Percentiles rank a stretch among this genome's conserved stretches.
These are phyloP conservation scores for Nemotelus pantherinus DNA, from an alignment of 2,888 invertebrate genomes.

Conservation along the genomic window DNA sequence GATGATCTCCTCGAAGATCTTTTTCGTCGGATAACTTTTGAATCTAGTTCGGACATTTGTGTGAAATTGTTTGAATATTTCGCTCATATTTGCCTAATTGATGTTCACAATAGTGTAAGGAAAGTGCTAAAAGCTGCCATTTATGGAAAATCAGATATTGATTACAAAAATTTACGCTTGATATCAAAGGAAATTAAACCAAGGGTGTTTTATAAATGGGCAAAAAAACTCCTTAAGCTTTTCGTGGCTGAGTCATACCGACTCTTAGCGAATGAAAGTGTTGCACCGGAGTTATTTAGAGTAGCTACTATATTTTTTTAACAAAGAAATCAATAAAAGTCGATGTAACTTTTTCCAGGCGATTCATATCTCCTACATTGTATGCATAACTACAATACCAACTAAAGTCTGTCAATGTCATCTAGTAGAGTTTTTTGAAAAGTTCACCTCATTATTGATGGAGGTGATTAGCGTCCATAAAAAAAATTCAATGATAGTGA, in stretches of 20 bases:
- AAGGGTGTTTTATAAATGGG: slow-evolving; percentile 59
- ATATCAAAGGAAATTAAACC: neutral
- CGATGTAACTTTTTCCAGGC: slow-evolving; percentile 37
- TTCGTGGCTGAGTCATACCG: slow-evolving; percentile 59
- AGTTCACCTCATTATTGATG: slow-evolving; percentile 58
- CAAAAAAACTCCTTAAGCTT: slow-evolving; percentile 58
- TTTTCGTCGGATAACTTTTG: slow-evolving; percentile 57
- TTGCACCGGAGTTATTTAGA: slow-evolving; percentile 35
- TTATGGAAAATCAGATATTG: slow-evolving; percentile 49
- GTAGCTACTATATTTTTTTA: slow-evolving; percentile 10
- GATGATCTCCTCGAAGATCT: slow-evolving; percentile 61
- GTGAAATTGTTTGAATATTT: slow-evolving; percentile 57
- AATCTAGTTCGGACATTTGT: slow-evolving; percentile 54
- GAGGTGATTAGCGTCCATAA: slow-evolving; percentile 50
- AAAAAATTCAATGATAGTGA: neutral
- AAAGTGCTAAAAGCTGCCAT: slow-evolving; percentile 53
- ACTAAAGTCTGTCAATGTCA: slow-evolving; percentile 56
- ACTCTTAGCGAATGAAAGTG: slow-evolving; percentile 54
- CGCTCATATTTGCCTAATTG: slow-evolving; percentile 56
- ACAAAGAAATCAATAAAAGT: neutral
- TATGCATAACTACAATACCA: slow-evolving; percentile 57
- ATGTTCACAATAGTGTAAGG: slow-evolving; percentile 55
- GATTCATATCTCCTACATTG: slow-evolving; percentile 59
- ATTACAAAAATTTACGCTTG: slow-evolving; percentile 29
- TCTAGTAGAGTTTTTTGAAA: slow-evolving; percentile 57